Percentiles rank a stretch among this genome's conserved stretches.
phyloP scores from a whole-genome alignment of 1,140 invertebrate species.

The Andricus grossulariae region DNA sequence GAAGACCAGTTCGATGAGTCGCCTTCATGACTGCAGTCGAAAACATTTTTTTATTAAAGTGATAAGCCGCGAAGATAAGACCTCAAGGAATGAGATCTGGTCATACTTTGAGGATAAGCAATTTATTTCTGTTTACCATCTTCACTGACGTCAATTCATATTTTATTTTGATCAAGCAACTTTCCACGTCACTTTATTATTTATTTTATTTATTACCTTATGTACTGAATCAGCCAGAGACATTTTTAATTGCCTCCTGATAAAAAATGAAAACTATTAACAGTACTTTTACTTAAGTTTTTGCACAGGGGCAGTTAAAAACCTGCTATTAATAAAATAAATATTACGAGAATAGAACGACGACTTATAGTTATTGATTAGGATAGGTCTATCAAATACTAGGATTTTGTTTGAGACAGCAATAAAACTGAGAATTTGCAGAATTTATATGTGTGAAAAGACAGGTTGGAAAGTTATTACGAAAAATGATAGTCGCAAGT shows the following conservation, averaged over 20 bases:
- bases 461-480: slow-evolving; percentile 2
- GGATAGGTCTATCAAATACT: too few species aligned
- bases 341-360: too few species aligned
- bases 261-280: too few species aligned
- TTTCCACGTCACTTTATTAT: slow-evolving; percentile 6
- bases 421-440: not conserved
- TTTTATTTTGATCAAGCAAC: not conserved
- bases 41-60: slow-evolving; percentile 12
- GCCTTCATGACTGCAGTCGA: slow-evolving; percentile 4
- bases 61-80: slow-evolving; percentile 2
- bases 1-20: slow-evolving; percentile 22
- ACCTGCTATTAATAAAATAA: too few species aligned
- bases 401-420: too few species aligned
- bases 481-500: not conserved
- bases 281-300: too few species aligned
- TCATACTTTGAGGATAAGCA: not conserved
- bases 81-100: not conserved
- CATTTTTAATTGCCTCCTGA: too few species aligned
- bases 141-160: not conserved
- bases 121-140: slow-evolving; percentile 5
- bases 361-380: too few species aligned
- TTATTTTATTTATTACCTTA: not conserved
- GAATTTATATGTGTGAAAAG: slow-evolving; percentile 11
- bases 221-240: not conserved
- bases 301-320: too few species aligned